Base-by-base conservation (phyloP, 2,888 invertebrate genomes). In the Synanthedon myopaeformis region DNA sequence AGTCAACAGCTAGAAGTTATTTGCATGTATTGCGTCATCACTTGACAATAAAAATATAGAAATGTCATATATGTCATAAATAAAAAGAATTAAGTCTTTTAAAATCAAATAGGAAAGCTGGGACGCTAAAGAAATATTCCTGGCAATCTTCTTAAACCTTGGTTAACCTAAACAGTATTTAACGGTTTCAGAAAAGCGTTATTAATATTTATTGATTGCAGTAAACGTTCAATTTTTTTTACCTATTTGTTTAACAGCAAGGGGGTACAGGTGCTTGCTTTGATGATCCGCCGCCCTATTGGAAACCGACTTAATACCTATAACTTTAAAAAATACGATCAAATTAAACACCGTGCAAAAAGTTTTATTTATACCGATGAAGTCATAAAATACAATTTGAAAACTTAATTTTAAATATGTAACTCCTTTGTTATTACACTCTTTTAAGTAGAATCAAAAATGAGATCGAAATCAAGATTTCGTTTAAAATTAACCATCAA, bases 131-230 rank as follows among this genome's bases (percentile, higher is more conserved):
- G 4, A 23, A 23, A 28, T 28, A 2, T 28, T 35, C 35, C 35
- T 3, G 35, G 2, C 10, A 35, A 10, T 3, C 2, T 35, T 35
- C 35, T 35, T 35, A 19, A 55, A 42, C 12, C 51, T 58, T 81
- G 74, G 84, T 69, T 65, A 79, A 73, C 69, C 74, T 70, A 66
- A 55, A 53, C 14, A 58, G 58, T 66, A 63, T 73, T 77, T 74
- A 79, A 76, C 73, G 66, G 70, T 74, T 72, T 35, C 62, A 64
- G 65, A 74, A 76, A 74, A 66, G 78, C 72, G 73, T 78, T 83
- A 82, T 83, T 82, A 83, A 85, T 86, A 87, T 86, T 84, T 81
- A 87, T 85, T 73, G 74, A 17, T 69, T 64, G 66, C 64, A 72
- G 69, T 73, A 77, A 76, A 74, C 69, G 72, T 54, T 66, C 8